Base-by-base conservation (phyloP, 2,888 invertebrate species). In the Meiosimyza decipiens region DNA sequence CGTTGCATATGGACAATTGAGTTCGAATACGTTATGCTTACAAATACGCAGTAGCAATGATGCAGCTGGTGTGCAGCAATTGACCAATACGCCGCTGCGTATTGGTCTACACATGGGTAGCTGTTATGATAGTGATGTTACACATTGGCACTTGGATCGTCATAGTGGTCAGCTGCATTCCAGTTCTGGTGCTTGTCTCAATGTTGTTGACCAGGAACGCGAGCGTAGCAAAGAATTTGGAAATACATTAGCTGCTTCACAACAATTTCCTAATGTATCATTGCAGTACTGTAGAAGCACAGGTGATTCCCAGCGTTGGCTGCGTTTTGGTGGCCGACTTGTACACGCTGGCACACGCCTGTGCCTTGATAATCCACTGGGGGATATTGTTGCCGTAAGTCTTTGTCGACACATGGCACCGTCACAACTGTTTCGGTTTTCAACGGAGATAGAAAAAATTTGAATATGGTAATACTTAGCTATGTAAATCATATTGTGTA, bases 381-480 rank as follows among this genome's bases (percentile, higher is more conserved):
- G 77, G 59, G 78, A 83, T 73, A 77, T 77, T 75, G 77, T 87
- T 52, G 77, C 75, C 54, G 74, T 85, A 71, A 82, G 82, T 75
- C 75, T 72, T 28, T 87, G 87, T 73, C 80, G 86, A 3, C 77
- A 77, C 11, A 80, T 79, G 33, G 83, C 84, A 4, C 74, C 82
- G 0, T 82, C 85, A 15, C 86, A 87, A 77, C 80, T 85, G 40
- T 87, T 87, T 82, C 83, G 82, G 74, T 87, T 87, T 80, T 80
- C 84, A 59, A 80, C 85, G 73, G 86, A 87, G 78, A 77, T 86
- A 71, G 80, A 84, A 74, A 73, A 87, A 49, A 75, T 75, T 62
- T 75, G 67, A 73, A 0, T 7, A 15, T 15, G 49, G 0, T n/a
- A 13, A 28, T 22, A n/a, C n/a, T n/a, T n/a, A 22, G 22, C 22